Evolutionary conservation across 2,888 invertebrate species (phyloP).

Genomic region (Noctua comes): DNA sequence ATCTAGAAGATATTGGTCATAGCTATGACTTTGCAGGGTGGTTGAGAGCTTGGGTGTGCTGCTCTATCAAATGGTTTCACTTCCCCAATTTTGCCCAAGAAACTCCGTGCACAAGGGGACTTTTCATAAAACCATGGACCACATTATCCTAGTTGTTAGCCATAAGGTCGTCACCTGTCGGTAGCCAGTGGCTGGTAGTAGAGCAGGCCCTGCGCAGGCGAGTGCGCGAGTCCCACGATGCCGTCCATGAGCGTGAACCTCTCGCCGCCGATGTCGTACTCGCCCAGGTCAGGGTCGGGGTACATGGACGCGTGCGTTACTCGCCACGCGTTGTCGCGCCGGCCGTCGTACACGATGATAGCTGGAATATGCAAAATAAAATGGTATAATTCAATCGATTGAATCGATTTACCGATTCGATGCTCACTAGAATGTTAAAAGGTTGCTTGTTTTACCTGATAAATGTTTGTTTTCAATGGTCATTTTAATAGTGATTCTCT

Average conservation of each 20-base stretch:
- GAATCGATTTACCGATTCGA: not conserved
- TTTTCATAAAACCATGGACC: not conserved
- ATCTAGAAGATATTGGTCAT: not conserved
- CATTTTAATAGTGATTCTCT: not conserved
- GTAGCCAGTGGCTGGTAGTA: constrained; percentile 94
- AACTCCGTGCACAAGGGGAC: not conserved
- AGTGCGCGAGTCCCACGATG: constrained; percentile 93
- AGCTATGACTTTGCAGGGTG: not conserved
- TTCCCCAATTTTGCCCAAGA: not conserved
- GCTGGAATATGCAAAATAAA: constrained; percentile 74
- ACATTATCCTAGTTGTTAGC: not conserved
- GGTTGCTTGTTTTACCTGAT: not conserved
- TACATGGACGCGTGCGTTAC: constrained; percentile 95
- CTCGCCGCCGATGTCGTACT: constrained; percentile 93
- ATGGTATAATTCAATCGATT: not conserved
- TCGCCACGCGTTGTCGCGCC: constrained; percentile 94
- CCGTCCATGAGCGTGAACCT: constrained; percentile 94
- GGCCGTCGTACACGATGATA: constrained; percentile 92
- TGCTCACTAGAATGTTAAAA: not conserved
- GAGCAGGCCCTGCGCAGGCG: constrained; percentile 91
- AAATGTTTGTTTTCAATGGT: not conserved
- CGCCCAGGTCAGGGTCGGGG: constrained; percentile 95
- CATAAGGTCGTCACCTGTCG: constrained; percentile 86
- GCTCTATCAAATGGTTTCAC: not conserved
- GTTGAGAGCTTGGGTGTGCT: not conserved